Base-by-base conservation (phyloP, 2,888 invertebrate genomes). In the Rhagonycha fulva region DNA sequence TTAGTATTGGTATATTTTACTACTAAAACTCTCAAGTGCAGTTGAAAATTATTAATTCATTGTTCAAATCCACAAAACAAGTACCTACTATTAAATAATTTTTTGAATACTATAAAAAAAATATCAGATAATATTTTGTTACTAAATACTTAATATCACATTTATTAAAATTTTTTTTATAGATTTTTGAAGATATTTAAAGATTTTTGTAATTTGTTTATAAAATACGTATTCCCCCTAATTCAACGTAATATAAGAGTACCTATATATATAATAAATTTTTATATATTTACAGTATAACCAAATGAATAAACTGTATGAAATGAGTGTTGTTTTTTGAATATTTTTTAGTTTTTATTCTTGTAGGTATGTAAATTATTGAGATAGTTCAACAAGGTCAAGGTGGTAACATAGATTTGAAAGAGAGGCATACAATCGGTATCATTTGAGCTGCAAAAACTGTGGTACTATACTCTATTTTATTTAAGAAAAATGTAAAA, bases 291-390 rank as follows among this genome's bases (percentile, higher is more conserved):
- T 82, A 81, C 80, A 80, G 82, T 84, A 82, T 86, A 86, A 85
- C 84, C 84, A 85, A 85, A 85, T 85, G 86, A 85, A 86, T 47
- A 84, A 86, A 85, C 85, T 86, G 84, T 86, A 85, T 85, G 86
- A 86, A 85, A 84, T 74, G 47, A 63, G 70, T 61, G 12, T 23
- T 47, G 11, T 12, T 19, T 30, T 69, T 28, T 28, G n/a, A n/a
- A n/a, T n/a, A n/a, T 75, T 62, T 19, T 19, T n/a, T n/a, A n/a
- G n/a, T n/a, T n/a, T 19, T 19, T 19, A 19, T 19, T 19, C 19
- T 19, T 19, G 19, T 2, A 19, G 19, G 19, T 19, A 19, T 19
- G 19, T 19, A 19, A 19, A 19, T 19, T 19, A 19, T 2, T 19
- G 2, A 19, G 19, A 19, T 19, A 19, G 19, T 19, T 19, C 19